These are phyloP conservation scores for Peromyscus maniculatus DNA, from an alignment of 2,113 vertebrate species.

Conservation along the genomic window DNA sequence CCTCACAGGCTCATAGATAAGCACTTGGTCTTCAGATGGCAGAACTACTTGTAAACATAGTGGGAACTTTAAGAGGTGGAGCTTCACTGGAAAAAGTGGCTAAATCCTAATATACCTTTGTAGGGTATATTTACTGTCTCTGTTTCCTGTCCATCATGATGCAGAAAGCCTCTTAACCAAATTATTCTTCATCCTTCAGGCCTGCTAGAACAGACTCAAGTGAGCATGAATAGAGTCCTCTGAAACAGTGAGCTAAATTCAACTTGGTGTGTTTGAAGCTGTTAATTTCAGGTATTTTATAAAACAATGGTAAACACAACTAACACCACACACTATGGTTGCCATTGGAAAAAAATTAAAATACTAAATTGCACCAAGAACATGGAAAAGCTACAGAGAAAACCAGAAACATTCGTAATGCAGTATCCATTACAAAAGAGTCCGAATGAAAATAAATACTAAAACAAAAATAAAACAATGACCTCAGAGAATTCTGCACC, in stretches of 20 bases:
- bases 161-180: neutral
- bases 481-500: neutral
- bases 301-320: neutral
- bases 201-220: neutral
- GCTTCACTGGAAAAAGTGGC: neutral
- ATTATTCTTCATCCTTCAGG: neutral
- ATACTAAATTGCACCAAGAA: neutral
- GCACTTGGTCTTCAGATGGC: no score
- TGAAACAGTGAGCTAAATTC: neutral
- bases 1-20: no score
- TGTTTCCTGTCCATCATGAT: neutral
- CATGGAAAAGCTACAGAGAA: neutral
- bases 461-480: neutral
- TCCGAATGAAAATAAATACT: neutral
- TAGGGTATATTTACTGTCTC: neutral
- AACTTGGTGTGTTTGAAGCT: neutral
- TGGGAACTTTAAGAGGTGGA: neutral
- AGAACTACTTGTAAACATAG: no score
- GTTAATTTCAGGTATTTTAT: neutral
- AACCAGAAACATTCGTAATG: neutral
- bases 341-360: neutral
- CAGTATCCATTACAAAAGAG: neutral
- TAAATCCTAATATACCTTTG: no score
- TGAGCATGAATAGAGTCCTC: neutral
- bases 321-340: neutral